phyloP scores from a whole-genome alignment of 2,888 invertebrate species.

The Cephus spinipes region DNA sequence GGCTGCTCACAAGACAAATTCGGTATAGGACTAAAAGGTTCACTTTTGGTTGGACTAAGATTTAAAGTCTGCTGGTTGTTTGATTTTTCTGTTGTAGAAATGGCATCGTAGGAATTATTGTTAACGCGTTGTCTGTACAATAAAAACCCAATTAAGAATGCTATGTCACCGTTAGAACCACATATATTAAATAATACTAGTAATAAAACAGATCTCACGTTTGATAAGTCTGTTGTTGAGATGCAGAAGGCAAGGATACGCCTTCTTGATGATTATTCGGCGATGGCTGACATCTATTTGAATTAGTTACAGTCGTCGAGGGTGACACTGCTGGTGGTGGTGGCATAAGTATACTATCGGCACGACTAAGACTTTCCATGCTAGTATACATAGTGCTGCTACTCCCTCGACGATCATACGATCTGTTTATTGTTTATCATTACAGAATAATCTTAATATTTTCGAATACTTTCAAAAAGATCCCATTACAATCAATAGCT shows the following conservation, averaged over 20 bases:
- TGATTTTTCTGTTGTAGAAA: slow-evolving; percentile 39
- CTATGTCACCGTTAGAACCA: neutral
- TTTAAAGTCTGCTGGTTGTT: slow-evolving; percentile 40
- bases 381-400: slow-evolving; percentile 64
- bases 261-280: slow-evolving; percentile 43
- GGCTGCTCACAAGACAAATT: neutral
- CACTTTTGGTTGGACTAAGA: slow-evolving; percentile 46
- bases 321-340: slow-evolving; percentile 52
- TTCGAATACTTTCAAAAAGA: neutral
- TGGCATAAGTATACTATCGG: slow-evolving; percentile 53
- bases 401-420: slow-evolving; percentile 62
- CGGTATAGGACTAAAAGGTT: slow-evolving; percentile 40
- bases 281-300: slow-evolving; percentile 45
- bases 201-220: slow-evolving; percentile 38
- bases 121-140: slow-evolving; percentile 44
- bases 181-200: slow-evolving; percentile 1
- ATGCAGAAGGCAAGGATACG: slow-evolving; percentile 40
- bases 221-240: slow-evolving; percentile 46
- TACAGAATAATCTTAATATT: neutral
- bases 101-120: slow-evolving; percentile 42
- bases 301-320: slow-evolving; percentile 40
- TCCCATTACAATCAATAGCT: neutral
- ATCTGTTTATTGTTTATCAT: slow-evolving; percentile 33
- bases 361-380: slow-evolving; percentile 60
- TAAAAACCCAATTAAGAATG: slow-evolving; percentile 8